Evolutionary conservation across 2,797 vertebrate species (phyloP).

Genomic region (Esox masquinongy): DNA sequence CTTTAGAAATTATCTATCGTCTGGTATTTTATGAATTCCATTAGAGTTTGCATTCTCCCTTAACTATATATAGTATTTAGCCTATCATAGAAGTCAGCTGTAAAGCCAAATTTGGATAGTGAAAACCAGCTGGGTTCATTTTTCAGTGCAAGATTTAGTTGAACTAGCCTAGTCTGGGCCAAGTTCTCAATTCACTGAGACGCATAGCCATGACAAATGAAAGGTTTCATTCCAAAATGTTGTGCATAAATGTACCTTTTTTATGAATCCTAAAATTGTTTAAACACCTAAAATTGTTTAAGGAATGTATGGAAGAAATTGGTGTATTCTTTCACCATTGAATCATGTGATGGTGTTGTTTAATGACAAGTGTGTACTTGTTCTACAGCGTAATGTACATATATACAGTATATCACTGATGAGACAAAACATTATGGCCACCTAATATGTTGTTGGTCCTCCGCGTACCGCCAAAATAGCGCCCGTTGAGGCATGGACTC

Average conservation of each 20-base stretch:
- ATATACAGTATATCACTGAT: too few species aligned
- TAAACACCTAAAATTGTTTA: not conserved
- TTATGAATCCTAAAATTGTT: conserved; percentile 16
- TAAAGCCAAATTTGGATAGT: conserved; percentile 42
- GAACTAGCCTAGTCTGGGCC: conserved; percentile 18
- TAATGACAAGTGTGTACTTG: too few species aligned
- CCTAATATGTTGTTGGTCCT: too few species aligned
- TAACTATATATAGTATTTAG: conserved; percentile 23
- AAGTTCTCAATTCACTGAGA: conserved; percentile 32
- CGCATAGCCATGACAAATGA: conserved; percentile 37
- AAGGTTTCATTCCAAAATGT: conserved; percentile 5
- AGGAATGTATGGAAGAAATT: too few species aligned
- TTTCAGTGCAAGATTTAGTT: conserved; percentile 28
- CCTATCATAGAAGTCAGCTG: conserved; percentile 9
- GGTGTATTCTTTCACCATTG: too few species aligned
- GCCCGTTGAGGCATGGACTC: too few species aligned
- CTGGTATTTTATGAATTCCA: conserved; percentile 10
- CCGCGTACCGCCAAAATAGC: too few species aligned
- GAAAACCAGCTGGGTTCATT: conserved; percentile 40
- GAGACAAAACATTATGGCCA: too few species aligned
- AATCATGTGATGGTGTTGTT: too few species aligned
- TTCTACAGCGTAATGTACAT: too few species aligned
- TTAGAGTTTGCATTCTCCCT: conserved; percentile 14
- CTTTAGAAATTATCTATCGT: too few species aligned
- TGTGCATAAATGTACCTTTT: conserved; percentile 15